These are phyloP conservation scores for Pterocles gutturalis DNA, from an alignment of 2,113 vertebrate genomes.

Conservation along the genomic window DNA sequence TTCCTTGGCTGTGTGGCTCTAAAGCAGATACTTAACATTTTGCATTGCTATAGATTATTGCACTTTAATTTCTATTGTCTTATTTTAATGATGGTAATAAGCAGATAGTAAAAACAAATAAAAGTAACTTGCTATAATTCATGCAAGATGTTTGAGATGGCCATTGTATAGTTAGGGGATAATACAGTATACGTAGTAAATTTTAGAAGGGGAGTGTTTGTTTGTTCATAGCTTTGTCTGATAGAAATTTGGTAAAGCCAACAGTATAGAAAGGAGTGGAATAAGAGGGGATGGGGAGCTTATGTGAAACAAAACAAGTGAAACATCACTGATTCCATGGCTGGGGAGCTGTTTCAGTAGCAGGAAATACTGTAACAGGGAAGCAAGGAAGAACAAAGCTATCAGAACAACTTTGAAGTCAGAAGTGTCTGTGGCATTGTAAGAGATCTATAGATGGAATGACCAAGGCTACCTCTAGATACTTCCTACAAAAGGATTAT, in stretches of 20 bases:
- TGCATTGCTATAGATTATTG: background rate
- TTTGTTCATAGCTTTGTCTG: background rate
- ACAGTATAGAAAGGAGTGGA: background rate
- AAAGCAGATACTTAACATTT: background rate
- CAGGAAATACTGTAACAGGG: background rate
- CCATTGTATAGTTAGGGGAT: background rate
- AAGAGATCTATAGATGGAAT: background rate
- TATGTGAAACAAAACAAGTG: background rate
- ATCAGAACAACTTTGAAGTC: background rate
- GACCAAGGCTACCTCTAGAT: background rate
- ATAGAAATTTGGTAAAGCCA: background rate
- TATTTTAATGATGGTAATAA: background rate
- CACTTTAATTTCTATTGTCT: background rate
- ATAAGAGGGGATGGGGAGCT: background rate
- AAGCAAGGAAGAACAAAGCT: background rate
- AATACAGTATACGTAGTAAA: background rate
- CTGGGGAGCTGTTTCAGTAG: background rate
- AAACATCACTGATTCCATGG: background rate
- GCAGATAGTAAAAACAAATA: constrained; percentile 3
- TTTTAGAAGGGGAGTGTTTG: background rate
- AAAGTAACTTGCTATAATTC: background rate
- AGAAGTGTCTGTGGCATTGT: background rate
- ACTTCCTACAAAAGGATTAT: background rate
- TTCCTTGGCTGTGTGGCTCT: constrained; percentile 12
- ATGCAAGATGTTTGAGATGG: background rate